phyloP scores from a whole-genome alignment of 1,140 invertebrate genomes.

The Thereuonema tuberculata region DNA sequence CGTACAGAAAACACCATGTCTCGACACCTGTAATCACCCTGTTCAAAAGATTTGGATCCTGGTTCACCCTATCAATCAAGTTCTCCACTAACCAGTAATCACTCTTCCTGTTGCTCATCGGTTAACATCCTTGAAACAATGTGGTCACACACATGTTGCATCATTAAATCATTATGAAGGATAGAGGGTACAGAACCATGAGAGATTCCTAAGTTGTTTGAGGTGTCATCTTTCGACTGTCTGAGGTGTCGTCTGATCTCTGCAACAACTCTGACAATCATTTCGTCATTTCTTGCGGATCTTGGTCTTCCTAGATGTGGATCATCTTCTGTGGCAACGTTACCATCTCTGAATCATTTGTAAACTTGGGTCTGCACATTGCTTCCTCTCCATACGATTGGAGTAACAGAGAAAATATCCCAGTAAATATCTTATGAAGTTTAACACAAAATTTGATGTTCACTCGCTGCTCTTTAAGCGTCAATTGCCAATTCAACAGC shows the following conservation, averaged over 20 bases:
- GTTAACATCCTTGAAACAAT: too few species aligned
- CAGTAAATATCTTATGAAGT: too few species aligned
- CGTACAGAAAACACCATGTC: too few species aligned
- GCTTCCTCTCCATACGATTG: too few species aligned
- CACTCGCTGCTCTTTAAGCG: too few species aligned
- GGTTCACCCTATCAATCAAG: not conserved
- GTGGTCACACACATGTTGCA: not conserved
- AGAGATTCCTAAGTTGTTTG: not conserved
- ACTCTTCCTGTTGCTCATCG: not conserved
- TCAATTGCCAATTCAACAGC: too few species aligned
- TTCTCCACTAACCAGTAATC: not conserved
- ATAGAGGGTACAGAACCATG: not conserved
- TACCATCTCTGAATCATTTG: too few species aligned
- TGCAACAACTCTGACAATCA: not conserved
- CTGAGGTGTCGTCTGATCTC: not conserved
- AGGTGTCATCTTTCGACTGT: not conserved
- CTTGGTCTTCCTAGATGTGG: not conserved
- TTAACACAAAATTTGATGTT: too few species aligned
- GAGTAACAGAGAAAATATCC: too few species aligned
- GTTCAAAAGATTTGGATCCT: not conserved
- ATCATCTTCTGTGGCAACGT: too few species aligned
- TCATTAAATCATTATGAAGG: not conserved
- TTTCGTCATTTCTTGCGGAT: not conserved
- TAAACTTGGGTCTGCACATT: too few species aligned
- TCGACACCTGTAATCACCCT: too few species aligned